phyloP scores from a whole-genome alignment of 2,113 vertebrate genomes.

The Albula goreensis region DNA sequence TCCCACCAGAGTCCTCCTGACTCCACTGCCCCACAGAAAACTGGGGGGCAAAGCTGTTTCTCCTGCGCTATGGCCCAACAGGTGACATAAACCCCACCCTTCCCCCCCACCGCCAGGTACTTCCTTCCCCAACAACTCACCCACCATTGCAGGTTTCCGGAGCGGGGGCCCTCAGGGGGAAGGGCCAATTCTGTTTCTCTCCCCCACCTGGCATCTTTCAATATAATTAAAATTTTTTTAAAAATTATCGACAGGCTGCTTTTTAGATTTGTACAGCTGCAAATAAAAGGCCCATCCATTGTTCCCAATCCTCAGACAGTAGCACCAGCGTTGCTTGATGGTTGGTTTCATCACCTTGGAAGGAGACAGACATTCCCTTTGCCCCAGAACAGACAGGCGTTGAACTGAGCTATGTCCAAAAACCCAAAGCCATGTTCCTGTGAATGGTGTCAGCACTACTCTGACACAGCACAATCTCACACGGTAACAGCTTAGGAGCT shows the following conservation, averaged over 20 bases:
- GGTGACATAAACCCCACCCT: constrained; percentile 2
- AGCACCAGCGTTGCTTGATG: too few relatives aligned
- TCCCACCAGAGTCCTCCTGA: background rate
- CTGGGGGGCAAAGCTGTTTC: background rate
- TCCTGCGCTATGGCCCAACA: background rate
- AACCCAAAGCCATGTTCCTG: too few relatives aligned
- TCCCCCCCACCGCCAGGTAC: background rate
- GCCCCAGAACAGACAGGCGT: too few relatives aligned
- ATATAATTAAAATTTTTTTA: background rate
- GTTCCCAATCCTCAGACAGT: background rate
- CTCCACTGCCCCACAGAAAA: background rate
- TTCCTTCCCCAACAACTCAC: background rate
- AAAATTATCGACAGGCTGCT: constrained; percentile 10
- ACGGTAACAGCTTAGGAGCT: too few relatives aligned
- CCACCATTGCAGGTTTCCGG: background rate
- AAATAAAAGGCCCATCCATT: background rate
- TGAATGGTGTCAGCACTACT: too few relatives aligned
- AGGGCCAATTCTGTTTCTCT: background rate
- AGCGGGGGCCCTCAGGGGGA: background rate
- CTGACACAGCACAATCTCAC: too few relatives aligned
- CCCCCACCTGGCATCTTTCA: background rate
- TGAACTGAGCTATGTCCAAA: too few relatives aligned
- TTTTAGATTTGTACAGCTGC: background rate
- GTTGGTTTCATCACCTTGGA: too few relatives aligned
- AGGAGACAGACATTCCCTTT: too few relatives aligned